Conservation (phyloP, 2,888 invertebrate species). For the Dasysyrphus tricinctus region DNA sequence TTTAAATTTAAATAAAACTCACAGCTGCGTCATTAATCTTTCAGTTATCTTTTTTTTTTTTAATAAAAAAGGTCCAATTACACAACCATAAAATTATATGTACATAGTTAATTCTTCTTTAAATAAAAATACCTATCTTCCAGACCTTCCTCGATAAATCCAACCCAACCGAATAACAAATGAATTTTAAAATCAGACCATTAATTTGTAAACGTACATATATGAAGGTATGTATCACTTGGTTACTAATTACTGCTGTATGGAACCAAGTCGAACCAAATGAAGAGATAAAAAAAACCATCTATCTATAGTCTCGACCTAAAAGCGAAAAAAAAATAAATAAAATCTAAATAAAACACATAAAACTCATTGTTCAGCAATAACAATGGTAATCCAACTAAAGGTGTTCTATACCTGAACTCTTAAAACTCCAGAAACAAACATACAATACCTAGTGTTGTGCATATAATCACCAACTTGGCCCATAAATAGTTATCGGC, state of each 20-base stretch:
- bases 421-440: constrained; percentile 44
- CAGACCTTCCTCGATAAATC: background rate
- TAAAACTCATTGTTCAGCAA: constrained; percentile 66
- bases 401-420: constrained; percentile 67
- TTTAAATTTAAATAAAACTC: background rate
- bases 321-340: constrained; percentile 18
- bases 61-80: constrained; percentile 31
- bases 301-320: constrained; percentile 32
- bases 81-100: constrained; percentile 13
- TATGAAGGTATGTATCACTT: constrained; percentile 45
- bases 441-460: constrained; percentile 23
- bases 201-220: background rate
- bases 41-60: background rate
- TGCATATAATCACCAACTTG: constrained; percentile 62
- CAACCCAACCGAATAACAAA: constrained; percentile 24
- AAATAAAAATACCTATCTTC: background rate
- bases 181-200: constrained; percentile 51
- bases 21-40: constrained; percentile 41
- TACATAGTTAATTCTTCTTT: background rate
- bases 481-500: constrained; percentile 54
- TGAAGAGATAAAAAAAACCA: constrained; percentile 65
- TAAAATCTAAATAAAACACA: constrained; percentile 55
- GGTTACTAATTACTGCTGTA: constrained; percentile 65
- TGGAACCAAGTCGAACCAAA: constrained; percentile 60
- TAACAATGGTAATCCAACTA: constrained; percentile 63